phyloP scores from a whole-genome alignment of 2,888 invertebrate genomes.

The Pharmacophagus antenor region DNA sequence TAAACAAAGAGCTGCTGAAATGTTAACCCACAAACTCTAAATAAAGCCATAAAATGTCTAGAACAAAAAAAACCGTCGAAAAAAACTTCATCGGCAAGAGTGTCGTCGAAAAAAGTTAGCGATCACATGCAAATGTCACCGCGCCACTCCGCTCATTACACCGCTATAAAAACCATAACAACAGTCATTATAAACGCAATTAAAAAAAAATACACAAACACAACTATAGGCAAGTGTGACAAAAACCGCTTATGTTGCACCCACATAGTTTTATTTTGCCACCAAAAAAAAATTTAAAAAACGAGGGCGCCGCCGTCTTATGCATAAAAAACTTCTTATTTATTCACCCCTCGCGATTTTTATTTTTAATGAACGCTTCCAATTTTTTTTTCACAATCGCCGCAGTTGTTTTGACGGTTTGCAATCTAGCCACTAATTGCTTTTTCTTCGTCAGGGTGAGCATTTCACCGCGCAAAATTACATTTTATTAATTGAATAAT shows the following conservation, averaged over 20 bases:
- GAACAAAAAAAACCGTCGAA: constrained; percentile 63
- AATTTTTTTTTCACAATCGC: constrained; percentile 68
- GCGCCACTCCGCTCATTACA: constrained; percentile 72
- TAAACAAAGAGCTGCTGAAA: constrained; percentile 72
- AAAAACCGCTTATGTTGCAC: constrained; percentile 77
- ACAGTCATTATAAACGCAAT: constrained; percentile 75
- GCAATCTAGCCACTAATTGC: constrained; percentile 82
- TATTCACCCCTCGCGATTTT: constrained; percentile 80
- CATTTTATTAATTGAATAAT: constrained; percentile 81
- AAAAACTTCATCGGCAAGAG: constrained; percentile 71
- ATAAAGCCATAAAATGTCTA: constrained; percentile 69
- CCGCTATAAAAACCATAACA: constrained; percentile 76
- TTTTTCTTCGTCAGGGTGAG: constrained; percentile 77
- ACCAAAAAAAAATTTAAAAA: constrained; percentile 62
- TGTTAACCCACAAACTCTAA: constrained; percentile 75
- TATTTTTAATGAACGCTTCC: constrained; percentile 77
- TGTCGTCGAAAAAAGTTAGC: constrained; percentile 64
- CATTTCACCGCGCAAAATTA: constrained; percentile 74
- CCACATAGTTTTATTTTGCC: constrained; percentile 76
- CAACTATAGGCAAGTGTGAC: constrained; percentile 72
- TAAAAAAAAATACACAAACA: constrained; percentile 73
- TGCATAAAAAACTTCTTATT: constrained; percentile 78
- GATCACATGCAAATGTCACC: constrained; percentile 76
- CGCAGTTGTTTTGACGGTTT: constrained; percentile 80
- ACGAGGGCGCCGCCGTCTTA: constrained; percentile 77